phyloP scores from a whole-genome alignment of 2,888 invertebrate species.

The Epinotia brunnichana region DNA sequence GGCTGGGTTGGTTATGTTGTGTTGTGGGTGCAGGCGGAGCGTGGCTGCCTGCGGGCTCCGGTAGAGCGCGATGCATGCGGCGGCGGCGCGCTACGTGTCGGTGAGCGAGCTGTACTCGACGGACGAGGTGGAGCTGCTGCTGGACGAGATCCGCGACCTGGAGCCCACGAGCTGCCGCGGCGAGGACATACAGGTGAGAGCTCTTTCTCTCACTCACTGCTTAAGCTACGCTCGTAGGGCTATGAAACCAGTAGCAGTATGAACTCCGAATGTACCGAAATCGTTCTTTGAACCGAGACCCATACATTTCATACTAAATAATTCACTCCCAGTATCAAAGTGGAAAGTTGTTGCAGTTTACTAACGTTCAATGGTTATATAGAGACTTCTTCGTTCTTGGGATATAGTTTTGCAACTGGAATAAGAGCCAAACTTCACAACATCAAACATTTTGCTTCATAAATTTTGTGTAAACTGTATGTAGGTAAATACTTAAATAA shows the following conservation, averaged over 20 bases:
- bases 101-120: slow-evolving; percentile 82
- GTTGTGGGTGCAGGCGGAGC: slow-evolving; percentile 42
- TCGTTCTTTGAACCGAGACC: background rate
- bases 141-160: slow-evolving; percentile 82
- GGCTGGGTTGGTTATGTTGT: slow-evolving; percentile 31
- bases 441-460: too few relatives aligned
- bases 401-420: too few relatives aligned
- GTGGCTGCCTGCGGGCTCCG: slow-evolving; percentile 61
- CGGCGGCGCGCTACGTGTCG: slow-evolving; percentile 82
- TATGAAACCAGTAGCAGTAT: background rate
- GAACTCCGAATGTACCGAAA: background rate
- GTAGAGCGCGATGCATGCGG: slow-evolving; percentile 79
- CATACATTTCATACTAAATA: background rate
- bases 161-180: slow-evolving; percentile 81
- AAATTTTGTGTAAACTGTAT: too few relatives aligned
- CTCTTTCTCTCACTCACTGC: background rate
- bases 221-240: slow-evolving; percentile 3
- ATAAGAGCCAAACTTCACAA: too few relatives aligned
- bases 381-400: too few relatives aligned
- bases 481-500: too few relatives aligned
- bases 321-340: too few relatives aligned
- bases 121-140: slow-evolving; percentile 83
- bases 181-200: slow-evolving; percentile 79
- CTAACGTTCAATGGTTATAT: too few relatives aligned
- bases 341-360: too few relatives aligned